Percentiles rank a stretch among this genome's conserved stretches.
These are phyloP conservation scores for Mesorhabditis spiculigera DNA, from an alignment of 2,888 invertebrate species.

Conservation along the genomic window DNA sequence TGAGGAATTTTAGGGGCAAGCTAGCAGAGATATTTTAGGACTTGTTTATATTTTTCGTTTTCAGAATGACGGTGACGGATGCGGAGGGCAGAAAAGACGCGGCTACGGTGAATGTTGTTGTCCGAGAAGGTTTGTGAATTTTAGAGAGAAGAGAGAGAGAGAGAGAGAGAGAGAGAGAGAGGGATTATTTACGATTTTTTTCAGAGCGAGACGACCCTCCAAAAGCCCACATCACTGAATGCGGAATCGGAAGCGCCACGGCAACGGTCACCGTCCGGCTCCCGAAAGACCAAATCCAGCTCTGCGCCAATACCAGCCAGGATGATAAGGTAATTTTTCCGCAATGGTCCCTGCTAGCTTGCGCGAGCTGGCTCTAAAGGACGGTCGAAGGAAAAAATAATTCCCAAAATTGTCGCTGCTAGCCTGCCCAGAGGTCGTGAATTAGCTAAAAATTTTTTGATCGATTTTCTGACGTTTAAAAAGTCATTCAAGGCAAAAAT, in stretches of 20 bases:
- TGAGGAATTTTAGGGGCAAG: no score
- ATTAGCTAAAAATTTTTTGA: no score
- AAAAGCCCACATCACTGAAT: constrained; percentile 21
- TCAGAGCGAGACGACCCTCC: constrained; percentile 28
- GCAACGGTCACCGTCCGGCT: constrained; percentile 25
- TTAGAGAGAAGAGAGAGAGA: no score
- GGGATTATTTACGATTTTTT: no score
- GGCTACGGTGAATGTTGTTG: not conserved
- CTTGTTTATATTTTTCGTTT: not conserved
- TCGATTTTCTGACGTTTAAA: no score
- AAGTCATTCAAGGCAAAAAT: no score
- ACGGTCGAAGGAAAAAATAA: no score
- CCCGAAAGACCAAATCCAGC: constrained; percentile 19
- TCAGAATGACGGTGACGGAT: not conserved
- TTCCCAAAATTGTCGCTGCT: no score
- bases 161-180: no score
- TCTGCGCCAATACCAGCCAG: constrained; percentile 24
- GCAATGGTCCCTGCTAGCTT: not conserved
- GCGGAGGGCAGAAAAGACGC: not conserved
- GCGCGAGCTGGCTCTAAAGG: no score
- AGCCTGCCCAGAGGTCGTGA: no score
- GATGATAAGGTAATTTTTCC: constrained; percentile 20
- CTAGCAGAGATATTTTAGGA: no score
- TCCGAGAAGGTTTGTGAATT: not conserved
- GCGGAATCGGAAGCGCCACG: constrained; percentile 16